Percentiles rank a stretch among this genome's conserved stretches.
phyloP scores from a whole-genome alignment of 2,113 vertebrate species.

The Cygnus buccinator region DNA sequence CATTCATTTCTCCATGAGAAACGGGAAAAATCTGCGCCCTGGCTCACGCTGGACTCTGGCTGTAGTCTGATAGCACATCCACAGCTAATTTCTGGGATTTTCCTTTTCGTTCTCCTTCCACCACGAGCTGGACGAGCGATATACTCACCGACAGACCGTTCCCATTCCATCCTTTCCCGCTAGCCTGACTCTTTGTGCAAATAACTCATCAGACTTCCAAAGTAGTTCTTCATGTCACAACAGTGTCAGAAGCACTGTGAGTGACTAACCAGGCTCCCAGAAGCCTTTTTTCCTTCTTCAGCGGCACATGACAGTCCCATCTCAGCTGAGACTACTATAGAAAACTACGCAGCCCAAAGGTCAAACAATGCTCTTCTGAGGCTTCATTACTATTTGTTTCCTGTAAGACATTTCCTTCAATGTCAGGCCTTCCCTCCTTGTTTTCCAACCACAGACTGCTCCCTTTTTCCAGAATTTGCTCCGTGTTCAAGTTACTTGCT shows the following conservation, averaged over 20 bases:
- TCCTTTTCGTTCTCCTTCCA: not conserved
- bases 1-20: not conserved
- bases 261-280: not conserved
- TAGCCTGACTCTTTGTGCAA: not conserved
- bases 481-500: not conserved
- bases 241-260: not conserved
- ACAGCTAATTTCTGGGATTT: not conserved
- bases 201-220: not conserved
- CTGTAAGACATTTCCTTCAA: not conserved
- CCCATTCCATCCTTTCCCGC: not conserved
- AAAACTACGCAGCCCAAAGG: not conserved
- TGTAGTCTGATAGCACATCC: not conserved
- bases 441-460: not conserved
- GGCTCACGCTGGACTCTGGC: not conserved
- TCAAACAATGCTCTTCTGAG: not conserved
- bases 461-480: not conserved
- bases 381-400: not conserved
- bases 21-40: not conserved
- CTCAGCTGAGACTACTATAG: not conserved
- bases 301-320: not conserved
- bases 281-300: not conserved
- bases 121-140: not conserved
- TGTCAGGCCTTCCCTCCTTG: not conserved
- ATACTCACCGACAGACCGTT: not conserved
- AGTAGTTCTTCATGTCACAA: slow-evolving; percentile 6